Base-by-base conservation (phyloP, 2,888 invertebrate genomes). In the Pterobdella sp. region DNA sequence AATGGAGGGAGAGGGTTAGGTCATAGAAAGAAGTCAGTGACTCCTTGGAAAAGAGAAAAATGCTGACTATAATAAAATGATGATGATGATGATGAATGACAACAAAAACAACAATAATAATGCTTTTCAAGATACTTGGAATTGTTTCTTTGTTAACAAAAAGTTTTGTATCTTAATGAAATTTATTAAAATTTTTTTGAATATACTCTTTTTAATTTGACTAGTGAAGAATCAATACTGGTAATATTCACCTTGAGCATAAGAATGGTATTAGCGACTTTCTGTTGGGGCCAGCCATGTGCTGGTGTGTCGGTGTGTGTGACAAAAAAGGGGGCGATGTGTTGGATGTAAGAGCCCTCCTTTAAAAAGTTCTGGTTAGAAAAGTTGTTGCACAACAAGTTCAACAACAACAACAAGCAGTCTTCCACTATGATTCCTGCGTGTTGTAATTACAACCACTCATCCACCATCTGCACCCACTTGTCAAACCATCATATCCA, bases 361-460 rank as follows among this genome's bases (percentile, higher is more conserved):
- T 95, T 93, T 82, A 99, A 98, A 81, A 96, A 94, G 82, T 94
- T 95, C 78, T 97, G 97, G 85, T 99, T 99, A 79, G 94, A 95
- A 22, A 92, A 89, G 82, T 99, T 99, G 80, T 94, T 94, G 81
- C 91, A 90, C 22, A 99, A 85, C 72, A 99, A 86, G 85, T 95
- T 97, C 73, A 95, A 85, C 88, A 98, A 90, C 1, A 98, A 86
- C 63, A 93, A 86, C 1, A 99, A 86, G 83, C 97, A 97, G 84
- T 99, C 98, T 86, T 98, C 96, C 0, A 97, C 96, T 0, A 99
- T 93, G 72, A 99, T 95, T 75, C 86, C 86, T 86, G 77, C 31
- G 81, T 70, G 66, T 4, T 22, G 3, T 64, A 14, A 64, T 64
- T 31, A 64, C 31, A 7, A 26, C 26, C 64, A 64, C n/a, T 14